Percentiles rank a stretch among this genome's conserved stretches.
phyloP scores from a whole-genome alignment of 2,797 vertebrate genomes.

The Sus cebifrons region DNA sequence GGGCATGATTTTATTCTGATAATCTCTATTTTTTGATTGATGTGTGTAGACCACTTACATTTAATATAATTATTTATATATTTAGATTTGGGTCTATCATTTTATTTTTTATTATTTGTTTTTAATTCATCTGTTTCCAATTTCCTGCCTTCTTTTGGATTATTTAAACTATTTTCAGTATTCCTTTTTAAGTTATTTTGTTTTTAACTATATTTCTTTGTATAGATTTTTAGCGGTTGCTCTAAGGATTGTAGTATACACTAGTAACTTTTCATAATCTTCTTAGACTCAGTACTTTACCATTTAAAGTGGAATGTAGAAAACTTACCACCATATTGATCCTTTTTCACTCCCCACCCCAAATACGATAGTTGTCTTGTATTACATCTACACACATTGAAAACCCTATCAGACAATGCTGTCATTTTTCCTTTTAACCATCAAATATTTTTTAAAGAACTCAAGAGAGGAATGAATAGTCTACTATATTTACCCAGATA shows the following conservation, averaged over 20 bases:
- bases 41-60: constrained; percentile 29
- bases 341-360: background rate
- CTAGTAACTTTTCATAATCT: constrained; percentile 31
- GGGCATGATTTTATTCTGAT: background rate
- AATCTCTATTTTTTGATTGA: constrained; percentile 43
- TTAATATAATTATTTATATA: constrained; percentile 57
- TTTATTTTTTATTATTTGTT: constrained; percentile 27
- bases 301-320: constrained; percentile 37
- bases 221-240: background rate
- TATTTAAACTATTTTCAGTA: constrained; percentile 6
- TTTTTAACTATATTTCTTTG: background rate
- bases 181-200: constrained; percentile 11
- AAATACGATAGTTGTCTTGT: background rate
- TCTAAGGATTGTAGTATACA: background rate
- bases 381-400: background rate
- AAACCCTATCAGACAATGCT: background rate
- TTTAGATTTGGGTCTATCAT: constrained; percentile 29
- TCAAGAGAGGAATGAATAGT: background rate
- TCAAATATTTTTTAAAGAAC: background rate
- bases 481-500: background rate
- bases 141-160: constrained; percentile 41
- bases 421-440: constrained; percentile 31
- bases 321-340: background rate
- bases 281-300: background rate
- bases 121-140: background rate